These are phyloP conservation scores for Spermophilus dauricus DNA, from an alignment of 2,113 vertebrate genomes.

Conservation along the genomic window DNA sequence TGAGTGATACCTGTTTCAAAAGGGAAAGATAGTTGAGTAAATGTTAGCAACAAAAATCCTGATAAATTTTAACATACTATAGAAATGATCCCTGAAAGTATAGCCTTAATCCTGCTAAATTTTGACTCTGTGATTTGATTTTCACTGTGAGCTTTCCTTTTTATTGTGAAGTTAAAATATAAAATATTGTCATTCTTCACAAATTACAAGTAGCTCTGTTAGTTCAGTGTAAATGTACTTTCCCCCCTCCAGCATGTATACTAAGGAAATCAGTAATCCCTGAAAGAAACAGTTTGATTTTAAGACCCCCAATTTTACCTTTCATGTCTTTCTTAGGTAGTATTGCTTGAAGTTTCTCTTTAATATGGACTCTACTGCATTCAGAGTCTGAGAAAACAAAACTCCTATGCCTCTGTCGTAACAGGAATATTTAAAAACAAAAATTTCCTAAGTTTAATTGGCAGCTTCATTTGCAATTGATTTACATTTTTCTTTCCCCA, in stretches of 20 bases:
- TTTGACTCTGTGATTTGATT: slow-evolving; percentile 31
- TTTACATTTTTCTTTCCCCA: slow-evolving; percentile 67
- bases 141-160: neutral
- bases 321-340: neutral
- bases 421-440: slow-evolving; percentile 39
- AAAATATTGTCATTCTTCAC: neutral
- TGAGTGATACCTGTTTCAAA: slow-evolving; percentile 51
- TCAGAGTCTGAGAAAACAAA: slow-evolving; percentile 54
- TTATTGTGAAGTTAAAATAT: neutral
- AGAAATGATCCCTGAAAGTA: no score
- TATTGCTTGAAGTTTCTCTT: neutral
- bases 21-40: neutral
- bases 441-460: slow-evolving; percentile 69
- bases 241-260: neutral
- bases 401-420: neutral
- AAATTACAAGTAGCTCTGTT: neutral
- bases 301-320: neutral
- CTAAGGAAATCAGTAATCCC: neutral
- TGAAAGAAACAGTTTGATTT: slow-evolving; percentile 14
- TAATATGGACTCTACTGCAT: neutral
- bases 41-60: neutral
- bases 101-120: neutral
- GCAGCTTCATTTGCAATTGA: slow-evolving; percentile 64
- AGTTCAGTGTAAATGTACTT: neutral
- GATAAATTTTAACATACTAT: neutral